Conservation (phyloP, 1,140 invertebrate species). For the Dufourea novaeangliae region DNA sequence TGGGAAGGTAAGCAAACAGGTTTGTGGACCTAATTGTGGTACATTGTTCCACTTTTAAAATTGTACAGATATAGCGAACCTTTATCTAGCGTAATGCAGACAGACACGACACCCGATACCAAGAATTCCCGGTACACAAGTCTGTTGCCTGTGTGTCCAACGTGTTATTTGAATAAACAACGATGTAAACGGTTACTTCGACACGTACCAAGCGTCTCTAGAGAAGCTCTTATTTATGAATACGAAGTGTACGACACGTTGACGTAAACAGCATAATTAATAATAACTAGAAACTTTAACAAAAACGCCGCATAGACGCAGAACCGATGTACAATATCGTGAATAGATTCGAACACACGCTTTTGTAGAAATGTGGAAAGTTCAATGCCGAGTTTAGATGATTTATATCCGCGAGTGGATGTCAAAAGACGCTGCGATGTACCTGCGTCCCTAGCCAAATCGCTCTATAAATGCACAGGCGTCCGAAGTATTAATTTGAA, state of each 20-base stretch:
- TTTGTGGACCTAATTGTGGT: constrained; percentile 19
- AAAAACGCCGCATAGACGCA: neutral
- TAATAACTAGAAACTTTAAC: neutral
- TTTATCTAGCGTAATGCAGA: constrained; percentile 11
- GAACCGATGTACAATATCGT: neutral
- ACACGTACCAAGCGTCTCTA: neutral
- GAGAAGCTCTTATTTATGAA: neutral
- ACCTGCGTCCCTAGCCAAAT: neutral
- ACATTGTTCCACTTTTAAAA: constrained; percentile 17
- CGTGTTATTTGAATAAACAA: constrained; percentile 27
- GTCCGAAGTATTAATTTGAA: no score
- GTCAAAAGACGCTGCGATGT: neutral
- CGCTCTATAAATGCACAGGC: neutral
- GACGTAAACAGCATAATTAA: neutral
- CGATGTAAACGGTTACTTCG: neutral
- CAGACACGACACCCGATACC: constrained; percentile 17
- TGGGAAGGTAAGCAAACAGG: constrained; percentile 1
- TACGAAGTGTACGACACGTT: neutral
- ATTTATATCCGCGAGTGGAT: neutral
- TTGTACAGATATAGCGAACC: neutral
- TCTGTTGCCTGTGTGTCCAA: neutral
- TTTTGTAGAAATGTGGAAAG: neutral
- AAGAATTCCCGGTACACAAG: neutral
- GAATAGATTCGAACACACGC: neutral
- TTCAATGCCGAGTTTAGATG: neutral